Base-by-base conservation (phyloP, 1,140 invertebrate species). In the Cryptotermes secundus region DNA sequence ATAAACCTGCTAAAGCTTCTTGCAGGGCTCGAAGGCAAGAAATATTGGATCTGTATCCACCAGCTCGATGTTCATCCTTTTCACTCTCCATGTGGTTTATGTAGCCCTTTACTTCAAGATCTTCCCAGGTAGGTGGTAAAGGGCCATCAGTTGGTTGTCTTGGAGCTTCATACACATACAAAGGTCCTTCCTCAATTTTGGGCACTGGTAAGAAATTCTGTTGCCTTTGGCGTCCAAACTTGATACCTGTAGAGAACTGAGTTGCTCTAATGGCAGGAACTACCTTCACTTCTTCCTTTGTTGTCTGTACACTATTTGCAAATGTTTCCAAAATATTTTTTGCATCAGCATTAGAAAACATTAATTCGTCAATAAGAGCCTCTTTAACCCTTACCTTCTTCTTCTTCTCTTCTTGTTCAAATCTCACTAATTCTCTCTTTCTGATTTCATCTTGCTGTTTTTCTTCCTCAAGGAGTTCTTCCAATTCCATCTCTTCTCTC, bases 361-460 rank as follows among this genome's bases (percentile, higher is more conserved):
- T 98, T 4, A 99, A 90, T 88, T 98, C 97, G 90, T 99, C 97
- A 86, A 99, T 98, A 0, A 99, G 90, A 2, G 95, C 95, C 89
- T 98, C 96, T 89, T 97, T 97, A 81, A 96, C 94, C 81, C 94
- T 92, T 38, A 96, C 93, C 89, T 97, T 98, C 80, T 94, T 94
- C 87, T 93, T 95, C 87, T 97, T 97, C 19, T 94, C 92, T 88
- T 97, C 95, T 12, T 92, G 88, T 87, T 97, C 95, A 87, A 94
- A 90, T 72, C 92, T 90, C 1, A 91, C 88, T 14, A 94, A 88
- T 88, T 95, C 94, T 85, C 93, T 89, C 83, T 92, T 90, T 35
- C 93, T 89, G 22, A 94, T 89, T 86, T 95, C 93, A 85, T 95
- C 93, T 86, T 93, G 92, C 85, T 94, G 92, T 84, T 94, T 94